Evolutionary conservation across 2,797 vertebrate genomes (phyloP), one percentile per base, ranked within the genome.

Genomic region (Hylomyscus alleni): DNA sequence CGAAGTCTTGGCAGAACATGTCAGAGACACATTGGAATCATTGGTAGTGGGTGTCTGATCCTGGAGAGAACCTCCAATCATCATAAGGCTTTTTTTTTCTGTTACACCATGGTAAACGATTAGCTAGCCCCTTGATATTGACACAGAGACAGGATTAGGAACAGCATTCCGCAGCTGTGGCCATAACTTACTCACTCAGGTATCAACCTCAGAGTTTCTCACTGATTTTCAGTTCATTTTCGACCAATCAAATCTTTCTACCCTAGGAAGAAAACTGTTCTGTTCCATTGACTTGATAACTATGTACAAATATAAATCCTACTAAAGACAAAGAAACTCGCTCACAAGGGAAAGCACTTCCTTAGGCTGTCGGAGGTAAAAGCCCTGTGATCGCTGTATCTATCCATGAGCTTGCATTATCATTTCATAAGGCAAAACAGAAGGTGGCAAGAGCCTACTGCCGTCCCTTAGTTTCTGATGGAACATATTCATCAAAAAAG

Each of bases 401-500:
- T 98, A 98, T 98, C 98, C 98, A 98, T 98, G 98, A 98, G 98
- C 98, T 98, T 98, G 98, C 98, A 99, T 99, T 99, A 99, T 99
- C 99, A 99, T 99, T 99, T 99, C 99, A 99, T 99, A 99, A 98
- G 98, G 98, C 98, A 98, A 99, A 99, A 99, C 99, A 99, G 99
- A 99, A 99, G 99, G 99, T 99, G 98, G 99, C 99, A 99, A 99
- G 99, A 99, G 98, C 99, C 98, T 98, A 98, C 98, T 98, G 98
- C 98, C 98, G 98, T 99, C 99, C 99, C 99, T 99, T 99, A 98
- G 98, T 99, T 99, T 99, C 98, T 99, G 99, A 99, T 98, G 99
- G 99, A 99, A 99, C 99, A 99, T 99, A 99, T 99, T 99, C 99
- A 99, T 99, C 99, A 99, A 99, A 99, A 98, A 99, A 99, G 99